A percentile compares a stretch with the other conserved stretches of the same genome.
These are phyloP conservation scores for Characodon lateralis DNA, from an alignment of 2,797 vertebrate genomes.

Conservation along the genomic window DNA sequence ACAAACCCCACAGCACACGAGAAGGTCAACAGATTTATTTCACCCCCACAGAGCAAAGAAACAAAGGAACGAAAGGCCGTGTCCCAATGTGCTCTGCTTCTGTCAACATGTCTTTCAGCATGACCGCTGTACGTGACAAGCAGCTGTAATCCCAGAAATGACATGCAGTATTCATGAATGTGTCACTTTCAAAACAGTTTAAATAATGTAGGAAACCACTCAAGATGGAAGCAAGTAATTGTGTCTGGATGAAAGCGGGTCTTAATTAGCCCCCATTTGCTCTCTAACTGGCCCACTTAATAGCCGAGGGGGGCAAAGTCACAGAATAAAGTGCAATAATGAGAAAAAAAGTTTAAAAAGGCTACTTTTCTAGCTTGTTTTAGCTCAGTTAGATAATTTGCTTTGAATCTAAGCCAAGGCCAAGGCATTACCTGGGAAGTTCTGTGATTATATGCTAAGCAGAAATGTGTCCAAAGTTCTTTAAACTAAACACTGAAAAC, in stretches of 20 bases:
- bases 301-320: background rate
- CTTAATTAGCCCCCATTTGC: constrained; percentile 48
- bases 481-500: constrained; percentile 3
- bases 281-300: constrained; percentile 13
- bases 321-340: constrained; percentile 14
- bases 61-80: background rate
- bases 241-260: constrained; percentile 26
- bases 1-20: constrained; percentile 15
- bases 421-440: background rate
- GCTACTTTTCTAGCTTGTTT: background rate
- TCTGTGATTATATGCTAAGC: background rate
- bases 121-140: constrained; percentile 5
- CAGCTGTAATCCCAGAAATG: constrained; percentile 25
- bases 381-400: background rate
- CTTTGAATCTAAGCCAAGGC: background rate
- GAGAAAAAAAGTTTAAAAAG: constrained; percentile 11
- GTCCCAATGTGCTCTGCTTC: constrained; percentile 11
- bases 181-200: constrained; percentile 23
- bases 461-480: background rate
- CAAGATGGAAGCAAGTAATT: constrained; percentile 15
- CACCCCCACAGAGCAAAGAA: constrained; percentile 30
- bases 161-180: constrained; percentile 29
- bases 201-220: constrained; percentile 38
- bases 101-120: constrained; percentile 40
- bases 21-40: constrained; percentile 46